These are phyloP conservation scores for Drosophila pegasa DNA, from an alignment of 2,888 invertebrate species.

Conservation along the genomic window DNA sequence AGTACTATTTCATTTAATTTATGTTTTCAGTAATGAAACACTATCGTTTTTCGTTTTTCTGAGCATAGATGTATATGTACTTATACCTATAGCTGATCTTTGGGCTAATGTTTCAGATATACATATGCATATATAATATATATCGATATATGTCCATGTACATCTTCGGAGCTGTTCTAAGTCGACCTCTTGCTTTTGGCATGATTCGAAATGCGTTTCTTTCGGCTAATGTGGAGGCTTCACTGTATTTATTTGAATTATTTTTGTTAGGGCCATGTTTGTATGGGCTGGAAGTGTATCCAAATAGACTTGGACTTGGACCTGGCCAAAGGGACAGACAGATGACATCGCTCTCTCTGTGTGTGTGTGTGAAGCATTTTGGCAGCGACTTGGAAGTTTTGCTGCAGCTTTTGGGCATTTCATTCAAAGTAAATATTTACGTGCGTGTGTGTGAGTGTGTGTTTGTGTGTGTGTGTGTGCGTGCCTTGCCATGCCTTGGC, in stretches of 20 bases:
- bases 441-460: slow-evolving; percentile 22
- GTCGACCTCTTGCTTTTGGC: no score
- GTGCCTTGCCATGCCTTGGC: slow-evolving; percentile 29
- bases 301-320: slow-evolving; percentile 36
- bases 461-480: slow-evolving; percentile 17
- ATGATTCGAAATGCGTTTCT: background rate
- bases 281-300: slow-evolving; percentile 37
- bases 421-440: slow-evolving; percentile 68
- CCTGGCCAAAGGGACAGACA: slow-evolving; percentile 25
- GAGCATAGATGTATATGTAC: no score
- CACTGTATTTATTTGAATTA: slow-evolving; percentile 12
- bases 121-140: no score
- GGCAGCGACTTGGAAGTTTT: slow-evolving; percentile 49
- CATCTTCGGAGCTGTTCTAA: no score
- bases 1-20: no score
- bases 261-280: slow-evolving; percentile 29
- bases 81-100: no score
- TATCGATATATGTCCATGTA: no score
- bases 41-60: no score
- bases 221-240: background rate
- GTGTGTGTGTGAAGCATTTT: slow-evolving; percentile 32
- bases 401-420: slow-evolving; percentile 61
- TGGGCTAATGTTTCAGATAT: no score
- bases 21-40: no score
- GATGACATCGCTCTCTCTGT: slow-evolving; percentile 19